Evolutionary conservation across 2,888 invertebrate species (phyloP), one percentile per base, ranked within the genome.

Genomic region (Norana najaformis): DNA sequence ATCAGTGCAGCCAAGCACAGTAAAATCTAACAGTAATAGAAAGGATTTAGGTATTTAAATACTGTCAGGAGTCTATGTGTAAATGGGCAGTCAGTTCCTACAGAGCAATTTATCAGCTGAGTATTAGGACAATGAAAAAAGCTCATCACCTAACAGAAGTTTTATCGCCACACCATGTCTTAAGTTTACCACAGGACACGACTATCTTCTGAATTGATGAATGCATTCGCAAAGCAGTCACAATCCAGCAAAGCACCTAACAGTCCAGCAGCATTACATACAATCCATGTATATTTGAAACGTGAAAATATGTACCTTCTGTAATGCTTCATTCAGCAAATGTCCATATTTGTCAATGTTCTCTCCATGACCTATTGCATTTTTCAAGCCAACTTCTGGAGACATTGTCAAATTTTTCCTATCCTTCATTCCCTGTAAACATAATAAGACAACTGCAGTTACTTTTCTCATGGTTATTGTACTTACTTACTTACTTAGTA

Each of bases 311-410:
- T 90, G 20, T 88, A 95, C 95, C 93, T 94, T 93, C 92, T 95
- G 95, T 18, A 97, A 95, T 16, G 96, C 96, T 91, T 96, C 95
- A 34, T 96, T 95, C 89, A 97, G 95, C 94, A 96, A 96, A 93
- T 96, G 96, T 0, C 97, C 97, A 94, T 96, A 96, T 90, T 94
- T 94, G 91, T 95, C 94, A 88, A 95, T 94, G 92, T 94, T 94
- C 90, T 94, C 94, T 89, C 93, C 92, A 90, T 94, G 94, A 34
- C 94, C 94, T 82, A 94, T 94, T 37, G 94, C 94, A 92, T 94
- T 94, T 90, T 95, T 95, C 89, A 96, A 94, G 35, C 95, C 95
- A 47, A 95, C 94, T 93, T 96, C 96, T 82, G 96, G 95, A 23
- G 95, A 94, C 85, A 96, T 95, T 20, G 95, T 95, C 89, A 96